A percentile compares a stretch with the other conserved stretches of the same genome.
Conservation (phyloP, 2,113 vertebrate genomes). For the Zosterops japonicus region DNA sequence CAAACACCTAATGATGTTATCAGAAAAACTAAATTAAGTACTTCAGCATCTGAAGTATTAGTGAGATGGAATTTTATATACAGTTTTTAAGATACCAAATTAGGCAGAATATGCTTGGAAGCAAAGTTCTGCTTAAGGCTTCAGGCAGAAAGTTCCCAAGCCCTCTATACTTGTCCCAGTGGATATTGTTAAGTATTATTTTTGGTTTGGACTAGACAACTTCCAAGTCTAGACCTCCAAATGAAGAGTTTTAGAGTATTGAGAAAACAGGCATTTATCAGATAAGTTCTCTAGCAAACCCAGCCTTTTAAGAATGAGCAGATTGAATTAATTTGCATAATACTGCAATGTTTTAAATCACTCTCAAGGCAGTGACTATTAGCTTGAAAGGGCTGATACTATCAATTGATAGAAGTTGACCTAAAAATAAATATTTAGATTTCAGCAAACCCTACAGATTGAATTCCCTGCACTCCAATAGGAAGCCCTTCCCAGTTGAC, state of each 20-base stretch:
- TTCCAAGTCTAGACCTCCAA: not conserved
- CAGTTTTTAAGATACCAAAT: not conserved
- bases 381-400: not conserved
- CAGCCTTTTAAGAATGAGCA: not conserved
- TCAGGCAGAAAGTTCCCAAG: not conserved
- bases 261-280: not conserved
- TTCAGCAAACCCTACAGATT: not conserved
- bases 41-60: not conserved
- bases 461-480: not conserved
- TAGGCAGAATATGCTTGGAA: not conserved
- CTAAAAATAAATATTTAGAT: not conserved
- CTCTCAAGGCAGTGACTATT: not conserved
- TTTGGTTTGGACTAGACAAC: not conserved
- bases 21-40: not conserved
- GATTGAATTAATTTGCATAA: not conserved
- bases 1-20: not conserved
- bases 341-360: not conserved
- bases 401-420: not conserved
- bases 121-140: not conserved
- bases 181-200: not conserved
- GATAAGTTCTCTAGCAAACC: not conserved
- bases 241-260: not conserved
- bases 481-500: not conserved
- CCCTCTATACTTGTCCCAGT: not conserved
- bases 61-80: not conserved